These are phyloP conservation scores for Bombus superbus DNA, from an alignment of 1,140 invertebrate genomes.

Conservation along the genomic window DNA sequence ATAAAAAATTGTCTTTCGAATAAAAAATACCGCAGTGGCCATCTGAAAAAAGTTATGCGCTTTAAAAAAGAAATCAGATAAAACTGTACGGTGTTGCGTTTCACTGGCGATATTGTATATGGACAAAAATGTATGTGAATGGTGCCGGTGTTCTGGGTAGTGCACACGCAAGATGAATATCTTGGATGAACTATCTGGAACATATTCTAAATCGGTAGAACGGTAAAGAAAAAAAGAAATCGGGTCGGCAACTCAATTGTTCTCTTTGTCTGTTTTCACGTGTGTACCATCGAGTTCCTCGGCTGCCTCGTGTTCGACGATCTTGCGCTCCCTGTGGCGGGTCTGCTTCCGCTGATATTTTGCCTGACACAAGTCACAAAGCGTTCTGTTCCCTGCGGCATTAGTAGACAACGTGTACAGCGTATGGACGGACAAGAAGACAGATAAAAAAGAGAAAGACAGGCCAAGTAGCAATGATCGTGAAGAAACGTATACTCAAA, in stretches of 20 bases:
- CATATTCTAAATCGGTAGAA: constrained; percentile 39
- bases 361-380: constrained; percentile 91
- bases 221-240: constrained; percentile 34
- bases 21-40: background rate
- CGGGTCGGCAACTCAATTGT: constrained; percentile 39
- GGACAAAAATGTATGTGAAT: background rate
- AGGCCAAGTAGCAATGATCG: constrained; percentile 37
- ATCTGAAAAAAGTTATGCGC: background rate
- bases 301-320: constrained; percentile 79
- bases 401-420: constrained; percentile 75
- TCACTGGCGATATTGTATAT: background rate
- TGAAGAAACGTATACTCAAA: constrained; percentile 3
- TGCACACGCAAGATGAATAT: constrained; percentile 16
- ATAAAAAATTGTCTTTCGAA: background rate
- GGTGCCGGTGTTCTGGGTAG: constrained; percentile 3
- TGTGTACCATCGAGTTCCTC: constrained; percentile 81
- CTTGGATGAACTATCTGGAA: constrained; percentile 55
- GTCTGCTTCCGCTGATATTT: constrained; percentile 87
- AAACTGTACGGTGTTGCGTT: background rate
- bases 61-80: background rate
- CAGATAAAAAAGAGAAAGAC: constrained; percentile 11
- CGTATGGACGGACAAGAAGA: constrained; percentile 51
- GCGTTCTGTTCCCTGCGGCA: constrained; percentile 91
- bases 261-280: constrained; percentile 55
- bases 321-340: constrained; percentile 85